Evolutionary conservation across 2,888 invertebrate species (phyloP), one percentile per base, ranked within the genome.

Genomic region (Monoplex corrugatus): DNA sequence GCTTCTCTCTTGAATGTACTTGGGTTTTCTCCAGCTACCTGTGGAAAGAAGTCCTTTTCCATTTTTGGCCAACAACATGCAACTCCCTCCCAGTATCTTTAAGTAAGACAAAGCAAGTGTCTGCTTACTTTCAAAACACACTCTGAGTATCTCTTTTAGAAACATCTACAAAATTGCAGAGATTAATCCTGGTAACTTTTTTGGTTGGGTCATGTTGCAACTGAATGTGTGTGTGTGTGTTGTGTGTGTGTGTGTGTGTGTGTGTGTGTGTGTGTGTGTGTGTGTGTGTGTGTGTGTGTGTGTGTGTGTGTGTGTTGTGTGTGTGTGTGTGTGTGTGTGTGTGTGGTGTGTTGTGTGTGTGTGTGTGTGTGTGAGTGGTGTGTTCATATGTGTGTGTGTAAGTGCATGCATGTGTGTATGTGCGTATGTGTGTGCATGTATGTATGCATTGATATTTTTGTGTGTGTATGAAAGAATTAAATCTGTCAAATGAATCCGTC

Each of bases 331-430:
- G 72, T 72, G 72, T 35, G 72, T 72, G 72, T 35, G 72, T 23
- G 72, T 23, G 72, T 23, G 72, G 72, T 72, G 72, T 35, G 72
- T 23, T 72, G 72, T 23, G 72, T 72, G 72, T 23, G 35, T 72
- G 72, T 35, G 72, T 72, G 72, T 35, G 72, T 72, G 72, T 72
- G 72, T 35, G 72, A 35, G 72, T 72, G 72, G 68, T n/a, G 68
- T 1, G 68, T 92, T 6, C 96, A 96, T 78, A 35, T 28, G n/a
- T 68, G 16, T 86, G n/a, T 86, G 35, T 10, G 72, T 86, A n/a
- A 38, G 23, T 86, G 23, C n/a, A 40, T 38, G 44, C 63, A 63
- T 32, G 57, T 28, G 40, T 35, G n/a, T n/a, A 3, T 68, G 68
- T n/a, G 68, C 1, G 68, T n/a, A 23, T 1, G 68, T n/a, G 10